Percentiles rank a stretch among this genome's conserved stretches.
These are phyloP conservation scores for Spondyliosoma cantharus DNA, from an alignment of 2,797 vertebrate genomes.

Conservation along the genomic window DNA sequence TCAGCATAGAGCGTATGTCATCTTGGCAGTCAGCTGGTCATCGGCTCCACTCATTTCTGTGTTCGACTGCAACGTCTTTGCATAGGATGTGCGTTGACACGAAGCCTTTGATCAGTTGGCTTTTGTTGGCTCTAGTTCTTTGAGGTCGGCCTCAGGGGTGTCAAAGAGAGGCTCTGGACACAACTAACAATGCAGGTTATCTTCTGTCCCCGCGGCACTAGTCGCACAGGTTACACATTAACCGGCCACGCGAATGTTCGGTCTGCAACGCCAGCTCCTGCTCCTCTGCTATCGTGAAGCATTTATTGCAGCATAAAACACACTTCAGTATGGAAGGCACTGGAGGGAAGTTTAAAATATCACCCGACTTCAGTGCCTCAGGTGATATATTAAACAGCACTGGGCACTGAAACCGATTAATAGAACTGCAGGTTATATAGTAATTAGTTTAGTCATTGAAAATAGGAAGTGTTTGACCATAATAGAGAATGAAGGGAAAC, in stretches of 20 bases:
- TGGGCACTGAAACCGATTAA: constrained; percentile 1
- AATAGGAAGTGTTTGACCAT: neutral
- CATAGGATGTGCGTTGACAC: neutral
- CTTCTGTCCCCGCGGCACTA: constrained; percentile 18
- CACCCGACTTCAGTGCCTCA: constrained; percentile 29
- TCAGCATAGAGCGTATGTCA: neutral
- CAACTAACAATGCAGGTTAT: constrained; percentile 45
- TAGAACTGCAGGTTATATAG: constrained; percentile 3
- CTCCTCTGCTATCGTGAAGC: constrained; percentile 32
- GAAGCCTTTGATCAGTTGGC: constrained; percentile 45
- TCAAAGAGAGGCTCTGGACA: constrained; percentile 28
- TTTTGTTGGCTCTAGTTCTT: constrained; percentile 33
- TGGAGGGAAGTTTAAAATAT: constrained; percentile 32
- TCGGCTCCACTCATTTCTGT: constrained; percentile 11
- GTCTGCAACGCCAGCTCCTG: constrained; percentile 25
- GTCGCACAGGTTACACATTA: constrained; percentile 55
- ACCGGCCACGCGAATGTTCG: constrained; percentile 53
- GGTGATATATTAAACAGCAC: constrained; percentile 50
- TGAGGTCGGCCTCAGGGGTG: neutral
- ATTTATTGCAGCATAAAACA: constrained; percentile 45
- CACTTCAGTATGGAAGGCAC: constrained; percentile 4
- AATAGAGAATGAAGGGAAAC: neutral
- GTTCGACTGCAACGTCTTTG: constrained; percentile 35
- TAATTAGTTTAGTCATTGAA: constrained; percentile 11
- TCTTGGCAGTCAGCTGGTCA: constrained; percentile 31